Percentiles rank a stretch among this genome's conserved stretches.
phyloP scores from a whole-genome alignment of 2,888 invertebrate genomes.

The Pristionchus exspectatus region DNA sequence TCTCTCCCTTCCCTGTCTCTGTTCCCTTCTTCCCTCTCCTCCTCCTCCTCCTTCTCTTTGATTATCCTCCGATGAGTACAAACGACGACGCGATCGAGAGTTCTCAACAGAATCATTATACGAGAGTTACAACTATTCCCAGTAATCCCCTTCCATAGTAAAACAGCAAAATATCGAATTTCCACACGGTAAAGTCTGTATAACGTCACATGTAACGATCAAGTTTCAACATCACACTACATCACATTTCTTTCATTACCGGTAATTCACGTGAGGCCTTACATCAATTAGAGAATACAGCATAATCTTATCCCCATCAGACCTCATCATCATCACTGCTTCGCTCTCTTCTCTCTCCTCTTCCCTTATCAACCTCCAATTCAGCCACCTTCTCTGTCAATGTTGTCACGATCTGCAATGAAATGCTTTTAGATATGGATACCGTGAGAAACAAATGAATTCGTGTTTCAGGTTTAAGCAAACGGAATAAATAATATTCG shows the following conservation, averaged over 20 bases:
- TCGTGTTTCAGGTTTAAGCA: no score
- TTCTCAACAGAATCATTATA: background rate
- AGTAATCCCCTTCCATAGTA: no score
- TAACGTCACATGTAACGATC: background rate
- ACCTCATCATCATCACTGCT: constrained; percentile 15
- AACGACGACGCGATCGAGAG: background rate
- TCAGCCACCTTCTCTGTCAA: background rate
- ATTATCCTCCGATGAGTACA: background rate
- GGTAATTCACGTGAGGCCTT: background rate
- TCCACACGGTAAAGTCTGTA: background rate
- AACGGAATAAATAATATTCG: no score
- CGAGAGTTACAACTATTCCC: no score
- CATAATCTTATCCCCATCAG: background rate
- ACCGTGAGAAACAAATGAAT: no score
- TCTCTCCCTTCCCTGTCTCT: constrained; percentile 22
- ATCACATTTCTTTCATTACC: background rate
- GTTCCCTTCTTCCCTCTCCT: constrained; percentile 14
- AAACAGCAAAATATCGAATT: background rate
- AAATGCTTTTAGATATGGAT: background rate
- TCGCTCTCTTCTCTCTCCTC: background rate
- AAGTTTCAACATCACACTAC: background rate
- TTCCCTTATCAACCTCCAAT: background rate
- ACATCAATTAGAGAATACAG: background rate
- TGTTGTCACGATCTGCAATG: background rate
- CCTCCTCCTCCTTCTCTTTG: background rate